Evolutionary conservation across 2,888 invertebrate species (phyloP).

Genomic region (Campoletis raptor): DNA sequence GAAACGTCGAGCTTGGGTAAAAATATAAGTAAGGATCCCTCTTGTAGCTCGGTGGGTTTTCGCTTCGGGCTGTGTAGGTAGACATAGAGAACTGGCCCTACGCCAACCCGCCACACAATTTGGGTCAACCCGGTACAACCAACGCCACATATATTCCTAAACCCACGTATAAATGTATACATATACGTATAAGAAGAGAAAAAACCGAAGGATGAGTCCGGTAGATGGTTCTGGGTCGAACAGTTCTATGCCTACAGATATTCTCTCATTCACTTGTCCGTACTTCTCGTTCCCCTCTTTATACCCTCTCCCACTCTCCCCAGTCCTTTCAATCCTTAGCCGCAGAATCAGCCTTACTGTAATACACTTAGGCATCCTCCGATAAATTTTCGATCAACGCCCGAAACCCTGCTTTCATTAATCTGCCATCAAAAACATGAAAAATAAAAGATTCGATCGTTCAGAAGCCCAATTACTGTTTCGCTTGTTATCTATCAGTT

Average conservation of each 20-base stretch:
- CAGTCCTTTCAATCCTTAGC: conserved; percentile 37
- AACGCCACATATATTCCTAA: conserved; percentile 37
- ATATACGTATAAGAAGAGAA: background rate
- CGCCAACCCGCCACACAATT: conserved; percentile 79
- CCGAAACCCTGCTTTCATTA: conserved; percentile 28
- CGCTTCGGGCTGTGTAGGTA: conserved; percentile 69
- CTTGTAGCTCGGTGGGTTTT: conserved; percentile 47
- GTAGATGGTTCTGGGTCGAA: conserved; percentile 8
- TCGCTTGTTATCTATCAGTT: too few relatives aligned
- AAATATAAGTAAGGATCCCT: conserved; percentile 68
- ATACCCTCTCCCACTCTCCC: background rate
- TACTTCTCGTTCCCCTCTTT: conserved; percentile 16
- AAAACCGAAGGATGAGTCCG: conserved; percentile 16
- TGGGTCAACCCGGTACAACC: conserved; percentile 76
- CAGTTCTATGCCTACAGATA: conserved; percentile 5
- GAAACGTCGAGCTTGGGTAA: conserved; percentile 55
- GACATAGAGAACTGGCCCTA: conserved; percentile 79
- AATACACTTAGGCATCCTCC: conserved; percentile 51
- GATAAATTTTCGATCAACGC: conserved; percentile 66
- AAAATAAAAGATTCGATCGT: background rate
- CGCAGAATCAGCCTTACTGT: conserved; percentile 42
- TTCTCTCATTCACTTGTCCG: conserved; percentile 56
- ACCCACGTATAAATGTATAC: background rate
- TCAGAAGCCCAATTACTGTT: background rate
- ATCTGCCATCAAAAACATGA: conserved; percentile 28